phyloP scores from a whole-genome alignment of 2,888 invertebrate species.

The Phyto melanocephala region DNA sequence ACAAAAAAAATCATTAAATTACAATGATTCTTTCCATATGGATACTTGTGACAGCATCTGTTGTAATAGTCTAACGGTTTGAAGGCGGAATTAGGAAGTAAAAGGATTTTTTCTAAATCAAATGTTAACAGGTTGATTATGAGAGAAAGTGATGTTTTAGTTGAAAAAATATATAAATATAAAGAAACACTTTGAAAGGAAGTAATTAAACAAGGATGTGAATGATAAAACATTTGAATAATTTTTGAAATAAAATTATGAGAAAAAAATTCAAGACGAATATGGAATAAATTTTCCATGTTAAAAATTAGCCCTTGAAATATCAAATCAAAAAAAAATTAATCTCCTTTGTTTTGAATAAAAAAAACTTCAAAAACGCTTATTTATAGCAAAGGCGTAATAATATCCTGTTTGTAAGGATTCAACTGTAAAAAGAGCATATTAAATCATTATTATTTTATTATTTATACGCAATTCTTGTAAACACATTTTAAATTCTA shows the following conservation, averaged over 20 bases:
- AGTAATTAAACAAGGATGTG: slow-evolving; percentile 7
- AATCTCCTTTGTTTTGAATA: too few relatives aligned
- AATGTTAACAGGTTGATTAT: slow-evolving; percentile 57
- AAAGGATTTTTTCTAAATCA: slow-evolving; percentile 49
- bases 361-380: too few relatives aligned
- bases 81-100: slow-evolving; percentile 21
- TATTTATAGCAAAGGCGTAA: too few relatives aligned
- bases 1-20: not conserved
- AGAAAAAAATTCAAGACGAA: too few relatives aligned
- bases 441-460: too few relatives aligned
- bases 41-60: slow-evolving; percentile 40
- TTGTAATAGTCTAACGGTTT: slow-evolving; percentile 28
- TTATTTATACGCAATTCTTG: too few relatives aligned
- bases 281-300: not conserved
- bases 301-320: too few relatives aligned
- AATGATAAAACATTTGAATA: not conserved
- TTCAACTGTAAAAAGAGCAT: too few relatives aligned
- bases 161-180: not conserved
- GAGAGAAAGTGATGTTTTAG: slow-evolving; percentile 10
- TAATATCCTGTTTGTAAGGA: too few relatives aligned
- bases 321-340: too few relatives aligned
- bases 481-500: too few relatives aligned
- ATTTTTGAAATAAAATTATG: not conserved
- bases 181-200: not conserved
- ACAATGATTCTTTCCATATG: not conserved